Base-by-base conservation (phyloP, 2,888 invertebrate genomes). In the Drosophila borborema region DNA sequence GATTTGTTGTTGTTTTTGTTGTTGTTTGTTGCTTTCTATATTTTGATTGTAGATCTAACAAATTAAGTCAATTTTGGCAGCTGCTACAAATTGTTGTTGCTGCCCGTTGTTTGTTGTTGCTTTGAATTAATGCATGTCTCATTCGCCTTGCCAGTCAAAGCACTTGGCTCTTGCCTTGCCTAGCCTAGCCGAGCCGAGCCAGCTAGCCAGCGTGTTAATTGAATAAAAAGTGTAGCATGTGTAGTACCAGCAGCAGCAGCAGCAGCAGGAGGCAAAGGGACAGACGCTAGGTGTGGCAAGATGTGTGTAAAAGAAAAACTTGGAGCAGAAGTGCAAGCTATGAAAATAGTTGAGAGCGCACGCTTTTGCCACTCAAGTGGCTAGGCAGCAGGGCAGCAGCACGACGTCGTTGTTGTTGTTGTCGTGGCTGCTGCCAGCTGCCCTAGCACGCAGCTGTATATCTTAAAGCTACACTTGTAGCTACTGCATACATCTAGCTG, bases 21-120 rank as follows among this genome's bases (percentile, higher is more conserved):
- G 53, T 18, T 67, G 59, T 62, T 72, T 1, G 51, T 55, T 18
- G 53, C 36, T 53, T 64, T 58, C 55, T 51, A 51, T 56, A 23
- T 62, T 65, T 49, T 69, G 36, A 43, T 43, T 56, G 72, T 75
- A 67, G 73, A 49, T 64, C 40, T 51, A 81, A 76, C 79, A 81
- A 86, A 83, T 81, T 81, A 83, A 86, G 80, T 85, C 70, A 80
- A 80, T 82, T 86, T 86, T 80, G 75, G 82, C 82, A 86, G 72
- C 75, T 72, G 82, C 64, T 62, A 58, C 64, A 58, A 64, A 46
- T 69, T 71, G 71, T 43, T 46, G 28, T 12, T 61, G 36, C 36
- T 36, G 36, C 12, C 12, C 60, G 63, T 45, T 70, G 75, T 70
- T 73, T 75, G 75, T 80, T 74, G 82, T 79, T 85, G 74, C 75